Evolutionary conservation across 2,888 invertebrate species (phyloP).

Genomic region (Hypena proboscidalis): DNA sequence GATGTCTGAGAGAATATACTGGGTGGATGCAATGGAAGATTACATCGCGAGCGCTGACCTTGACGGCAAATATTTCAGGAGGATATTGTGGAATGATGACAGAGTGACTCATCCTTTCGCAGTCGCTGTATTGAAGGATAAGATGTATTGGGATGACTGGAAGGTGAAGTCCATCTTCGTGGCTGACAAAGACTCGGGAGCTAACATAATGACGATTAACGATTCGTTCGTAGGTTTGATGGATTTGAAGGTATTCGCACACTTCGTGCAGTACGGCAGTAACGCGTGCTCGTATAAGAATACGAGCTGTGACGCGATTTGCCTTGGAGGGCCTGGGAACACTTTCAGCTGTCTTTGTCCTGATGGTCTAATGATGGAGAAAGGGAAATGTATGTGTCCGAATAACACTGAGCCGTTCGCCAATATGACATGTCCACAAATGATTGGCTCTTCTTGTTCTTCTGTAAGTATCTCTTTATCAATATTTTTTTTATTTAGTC

Average conservation of each 20-base stretch:
- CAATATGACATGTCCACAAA: conserved; percentile 90
- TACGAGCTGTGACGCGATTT: conserved; percentile 89
- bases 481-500: too few species aligned
- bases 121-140: conserved; percentile 93
- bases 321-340: conserved; percentile 90
- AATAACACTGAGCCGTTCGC: conserved; percentile 86
- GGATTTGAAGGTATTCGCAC: conserved; percentile 93
- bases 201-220: conserved; percentile 85
- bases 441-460: conserved; percentile 84
- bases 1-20: conserved; percentile 92
- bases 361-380: conserved; percentile 87
- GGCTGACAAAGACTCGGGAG: conserved; percentile 91
- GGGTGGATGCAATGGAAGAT: conserved; percentile 94
- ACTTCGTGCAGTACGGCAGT: conserved; percentile 89
- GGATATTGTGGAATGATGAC: conserved; percentile 87
- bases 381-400: conserved; percentile 90
- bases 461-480: conserved; percentile 58
- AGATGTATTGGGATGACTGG: conserved; percentile 97
- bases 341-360: conserved; percentile 91
- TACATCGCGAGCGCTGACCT: conserved; percentile 92
- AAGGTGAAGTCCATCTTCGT: conserved; percentile 91
- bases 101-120: conserved; percentile 94
- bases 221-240: conserved; percentile 89
- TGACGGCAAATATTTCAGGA: conserved; percentile 88
- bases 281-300: conserved; percentile 88